Evolutionary conservation across 2,888 invertebrate genomes (phyloP), one percentile per base, ranked within the genome.

Genomic region (Linnaemya vulpina): DNA sequence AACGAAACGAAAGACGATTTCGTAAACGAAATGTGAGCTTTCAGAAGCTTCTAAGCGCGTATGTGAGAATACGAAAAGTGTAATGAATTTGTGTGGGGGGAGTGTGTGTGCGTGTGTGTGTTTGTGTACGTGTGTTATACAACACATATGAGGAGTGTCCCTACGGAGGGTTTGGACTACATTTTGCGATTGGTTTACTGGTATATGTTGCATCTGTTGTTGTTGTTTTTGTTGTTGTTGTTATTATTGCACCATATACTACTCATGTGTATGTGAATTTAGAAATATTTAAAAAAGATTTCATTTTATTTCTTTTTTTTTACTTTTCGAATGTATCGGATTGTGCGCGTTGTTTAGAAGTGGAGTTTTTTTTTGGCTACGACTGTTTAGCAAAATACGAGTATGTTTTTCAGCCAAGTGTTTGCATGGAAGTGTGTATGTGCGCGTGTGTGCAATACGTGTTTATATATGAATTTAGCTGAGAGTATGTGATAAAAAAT

Each of bases 301-400:
- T 46, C 70, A 68, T 68, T 46, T n/a, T n/a, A n/a, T n/a, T 60
- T 38, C 38, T 67, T 55, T 77, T 77, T 71, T 40, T 74, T 55
- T 51, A 38, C 20, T 49, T 80, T 80, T 43, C 22, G 53, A 60
- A 67, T 60, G 70, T 79, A 78, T 77, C 82, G 85, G 85, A 85
- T 85, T 85, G 82, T 85, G 85, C 85, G 85, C 85, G 85, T 79
- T 85, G 85, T 82, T 85, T 85, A 82, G 82, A 85, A 71, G 75
- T 74, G 60, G n/a, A n/a, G n/a, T n/a, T n/a, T 70, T 74, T 30
- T 82, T 82, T 38, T 58, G 78, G 40, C 58, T 68, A 74, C n/a
- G 80, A 62, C 60, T 71, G 87, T 83, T 85, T 74, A 85, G 70
- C 71, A 53, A 46, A 75, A 67, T 40, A 38, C 62, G 46, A 38